Percentiles rank a stretch among this genome's conserved stretches.
These are phyloP conservation scores for Dicaeum eximium DNA, from an alignment of 2,113 vertebrate genomes.

Conservation along the genomic window DNA sequence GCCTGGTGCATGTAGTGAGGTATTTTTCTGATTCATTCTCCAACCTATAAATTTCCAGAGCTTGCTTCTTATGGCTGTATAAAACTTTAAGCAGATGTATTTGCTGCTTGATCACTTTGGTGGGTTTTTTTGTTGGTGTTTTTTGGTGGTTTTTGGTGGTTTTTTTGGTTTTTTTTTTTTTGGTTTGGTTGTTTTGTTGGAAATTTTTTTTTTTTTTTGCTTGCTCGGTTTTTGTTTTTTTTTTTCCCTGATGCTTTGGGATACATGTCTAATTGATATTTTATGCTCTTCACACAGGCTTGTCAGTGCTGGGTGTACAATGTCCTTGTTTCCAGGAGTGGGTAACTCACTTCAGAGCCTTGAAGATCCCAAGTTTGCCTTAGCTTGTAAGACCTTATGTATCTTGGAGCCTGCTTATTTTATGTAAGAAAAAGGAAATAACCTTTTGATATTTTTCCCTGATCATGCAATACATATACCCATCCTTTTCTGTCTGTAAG, in stretches of 20 bases:
- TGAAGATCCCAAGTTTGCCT: not conserved
- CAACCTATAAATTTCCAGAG: not conserved
- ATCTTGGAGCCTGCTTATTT: not conserved
- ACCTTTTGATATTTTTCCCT: not conserved
- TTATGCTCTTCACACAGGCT: not conserved
- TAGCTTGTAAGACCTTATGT: not conserved
- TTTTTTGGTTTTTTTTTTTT: too few relatives aligned
- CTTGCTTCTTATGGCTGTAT: not conserved
- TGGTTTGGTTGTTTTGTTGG: too few relatives aligned
- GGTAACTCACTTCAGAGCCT: not conserved
- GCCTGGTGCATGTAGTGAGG: rapidly evolving
- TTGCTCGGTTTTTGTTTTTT: not conserved
- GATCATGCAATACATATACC: not conserved
- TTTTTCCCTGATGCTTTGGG: not conserved
- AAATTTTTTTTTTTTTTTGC: not conserved
- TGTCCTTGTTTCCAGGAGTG: not conserved
- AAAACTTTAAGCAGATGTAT: not conserved
- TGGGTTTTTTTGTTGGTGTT: too few relatives aligned
- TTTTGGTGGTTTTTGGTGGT: too few relatives aligned
- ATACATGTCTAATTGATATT: not conserved
- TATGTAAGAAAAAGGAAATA: not conserved
- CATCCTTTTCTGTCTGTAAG: not conserved
- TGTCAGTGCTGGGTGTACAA: not conserved
- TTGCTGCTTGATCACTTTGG: not conserved
- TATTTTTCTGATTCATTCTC: not conserved